Conservation (phyloP, 2,888 invertebrate species). For the Drosophila stalkeri region DNA sequence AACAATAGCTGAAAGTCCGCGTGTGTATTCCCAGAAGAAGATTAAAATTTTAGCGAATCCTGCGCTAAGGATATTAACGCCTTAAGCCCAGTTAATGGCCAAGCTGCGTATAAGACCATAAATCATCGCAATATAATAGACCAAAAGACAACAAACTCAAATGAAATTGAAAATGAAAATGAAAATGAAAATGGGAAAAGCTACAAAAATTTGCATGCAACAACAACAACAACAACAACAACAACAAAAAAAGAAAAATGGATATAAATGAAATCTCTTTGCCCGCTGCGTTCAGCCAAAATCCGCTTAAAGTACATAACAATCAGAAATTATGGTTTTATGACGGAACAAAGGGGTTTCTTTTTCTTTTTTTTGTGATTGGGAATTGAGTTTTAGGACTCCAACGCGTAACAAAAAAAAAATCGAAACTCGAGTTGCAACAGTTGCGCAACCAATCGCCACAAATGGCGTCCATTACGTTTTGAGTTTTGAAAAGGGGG, state of each 20-base stretch:
- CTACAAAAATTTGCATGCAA: constrained; percentile 50
- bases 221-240: constrained; percentile 21
- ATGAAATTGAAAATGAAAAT: constrained; percentile 44
- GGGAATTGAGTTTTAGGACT: constrained; percentile 11
- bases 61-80: constrained; percentile 70
- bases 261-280: constrained; percentile 3
- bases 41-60: constrained; percentile 62
- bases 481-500: background rate
- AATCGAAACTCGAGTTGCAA: constrained; percentile 55
- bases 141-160: constrained; percentile 35
- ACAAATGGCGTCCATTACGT: constrained; percentile 57
- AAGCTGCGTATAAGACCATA: constrained; percentile 46
- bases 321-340: constrained; percentile 75
- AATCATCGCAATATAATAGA: constrained; percentile 65
- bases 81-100: constrained; percentile 62
- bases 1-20: constrained; percentile 38
- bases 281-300: constrained; percentile 14
- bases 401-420: constrained; percentile 4
- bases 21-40: constrained; percentile 42
- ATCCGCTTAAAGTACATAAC: constrained; percentile 71
- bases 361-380: constrained; percentile 23
- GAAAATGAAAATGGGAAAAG: constrained; percentile 57
- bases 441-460: constrained; percentile 74
- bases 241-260: too few species aligned
- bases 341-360: constrained; percentile 38